Evolutionary conservation across 2,888 invertebrate genomes (phyloP).

Genomic region (Frankliniella fusca): DNA sequence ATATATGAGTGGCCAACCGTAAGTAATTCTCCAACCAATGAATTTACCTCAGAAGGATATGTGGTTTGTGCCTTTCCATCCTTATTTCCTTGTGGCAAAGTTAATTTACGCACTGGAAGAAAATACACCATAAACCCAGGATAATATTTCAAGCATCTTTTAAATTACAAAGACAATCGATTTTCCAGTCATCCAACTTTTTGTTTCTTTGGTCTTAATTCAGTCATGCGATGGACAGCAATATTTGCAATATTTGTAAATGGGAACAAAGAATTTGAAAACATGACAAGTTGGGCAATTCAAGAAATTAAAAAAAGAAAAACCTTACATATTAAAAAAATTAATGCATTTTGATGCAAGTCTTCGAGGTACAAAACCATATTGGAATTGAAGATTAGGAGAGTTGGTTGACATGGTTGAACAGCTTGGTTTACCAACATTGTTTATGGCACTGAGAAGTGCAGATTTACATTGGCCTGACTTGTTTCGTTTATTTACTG

Average conservation of each 20-base stretch:
- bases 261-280: neutral
- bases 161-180: slow-evolving; percentile 27
- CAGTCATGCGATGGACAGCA: neutral
- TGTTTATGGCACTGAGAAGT: slow-evolving; percentile 36
- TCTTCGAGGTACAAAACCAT: slow-evolving; percentile 34
- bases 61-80: slow-evolving; percentile 33
- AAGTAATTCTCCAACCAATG: slow-evolving; percentile 6
- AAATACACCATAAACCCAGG: neutral
- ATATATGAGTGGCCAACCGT: slow-evolving; percentile 7
- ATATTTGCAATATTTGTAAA: neutral
- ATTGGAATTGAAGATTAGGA: slow-evolving; percentile 31
- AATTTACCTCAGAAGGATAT: slow-evolving; percentile 33
- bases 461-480: slow-evolving; percentile 33
- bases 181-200: slow-evolving; percentile 29
- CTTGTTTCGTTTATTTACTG: slow-evolving; percentile 17
- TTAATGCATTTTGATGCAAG: slow-evolving; percentile 34
- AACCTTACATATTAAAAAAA: slow-evolving; percentile 30
- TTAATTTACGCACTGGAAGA: slow-evolving; percentile 29
- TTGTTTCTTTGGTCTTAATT: slow-evolving; percentile 29
- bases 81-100: slow-evolving; percentile 33
- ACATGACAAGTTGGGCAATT: slow-evolving; percentile 12
- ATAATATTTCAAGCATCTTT: slow-evolving; percentile 28
- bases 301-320: slow-evolving; percentile 4
- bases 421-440: slow-evolving; percentile 34
- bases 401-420: slow-evolving; percentile 37